These are phyloP conservation scores for Catocala fraxini DNA, from an alignment of 2,888 invertebrate genomes.

Conservation along the genomic window DNA sequence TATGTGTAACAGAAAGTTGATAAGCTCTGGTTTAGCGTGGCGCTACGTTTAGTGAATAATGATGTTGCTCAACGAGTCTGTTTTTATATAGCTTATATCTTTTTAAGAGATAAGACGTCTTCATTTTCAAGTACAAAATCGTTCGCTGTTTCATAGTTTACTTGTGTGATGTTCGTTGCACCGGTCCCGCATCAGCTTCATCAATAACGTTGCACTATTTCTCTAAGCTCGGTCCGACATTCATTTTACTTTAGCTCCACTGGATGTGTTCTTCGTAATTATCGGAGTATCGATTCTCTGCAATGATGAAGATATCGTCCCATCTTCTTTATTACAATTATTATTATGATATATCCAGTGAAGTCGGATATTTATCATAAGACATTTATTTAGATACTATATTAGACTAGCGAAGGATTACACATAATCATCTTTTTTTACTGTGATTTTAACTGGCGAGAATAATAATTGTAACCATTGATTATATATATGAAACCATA, in stretches of 20 bases:
- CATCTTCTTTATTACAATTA: conserved; percentile 74
- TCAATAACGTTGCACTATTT: conserved; percentile 69
- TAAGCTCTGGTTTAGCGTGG: conserved; percentile 56
- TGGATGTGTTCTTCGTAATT: conserved; percentile 69
- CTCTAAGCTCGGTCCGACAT: conserved; percentile 64
- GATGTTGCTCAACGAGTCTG: conserved; percentile 51
- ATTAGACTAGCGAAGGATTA: too few relatives aligned
- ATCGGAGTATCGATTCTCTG: conserved; percentile 72
- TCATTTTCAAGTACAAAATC: conserved; percentile 42
- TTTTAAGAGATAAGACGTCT: conserved; percentile 46
- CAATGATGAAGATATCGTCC: conserved; percentile 78
- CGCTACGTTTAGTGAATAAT: conserved; percentile 52
- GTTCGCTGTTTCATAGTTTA: conserved; percentile 33
- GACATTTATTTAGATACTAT: too few relatives aligned
- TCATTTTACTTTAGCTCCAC: conserved; percentile 65
- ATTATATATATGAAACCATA: too few relatives aligned
- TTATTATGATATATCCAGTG: conserved; percentile 40
- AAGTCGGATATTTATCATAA: neutral
- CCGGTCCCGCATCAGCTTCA: conserved; percentile 56
- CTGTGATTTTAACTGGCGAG: too few relatives aligned
- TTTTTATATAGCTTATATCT: conserved; percentile 53
- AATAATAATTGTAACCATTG: too few relatives aligned
- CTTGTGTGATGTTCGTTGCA: conserved; percentile 49
- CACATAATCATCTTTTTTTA: too few relatives aligned
- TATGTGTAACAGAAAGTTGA: conserved; percentile 57